Base-by-base conservation (phyloP, 2,888 invertebrate genomes). In the Microctonus hyperodae region DNA sequence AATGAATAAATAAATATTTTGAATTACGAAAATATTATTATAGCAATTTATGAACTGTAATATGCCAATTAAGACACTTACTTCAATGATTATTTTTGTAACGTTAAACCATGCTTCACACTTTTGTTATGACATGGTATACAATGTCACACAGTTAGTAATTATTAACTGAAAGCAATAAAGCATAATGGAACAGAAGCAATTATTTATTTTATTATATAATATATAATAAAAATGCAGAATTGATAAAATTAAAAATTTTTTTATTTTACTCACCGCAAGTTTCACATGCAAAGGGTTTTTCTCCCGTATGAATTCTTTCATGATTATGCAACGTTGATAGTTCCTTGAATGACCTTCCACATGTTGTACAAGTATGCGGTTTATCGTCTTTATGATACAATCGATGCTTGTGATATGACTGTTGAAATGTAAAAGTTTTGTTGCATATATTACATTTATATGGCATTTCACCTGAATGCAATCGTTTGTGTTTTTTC, bases 361-460 rank as follows among this genome's bases (percentile, higher is more conserved):
- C 92, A 80, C 95, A 95, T 75, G 90, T 91, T 60, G 81, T 85
- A 77, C 94, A 94, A 1, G 88, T 87, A 69, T 87, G 87, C 0
- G 94, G 94, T 78, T 94, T 94, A 75, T 94, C 94, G 76, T 93
- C 92, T 69, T 92, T 93, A 80, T 95, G 95, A 80, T 95, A 95
- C 60, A 94, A 86, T 79, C 94, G 88, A 84, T 95, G 95, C 80
- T 95, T 95, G 82, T 94, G 94, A 83, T 93, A 94, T 0, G 94
- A 94, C 78, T 95, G 95, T 85, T 95, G 95, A 85, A 95, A 95
- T 59, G 94, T 94, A 83, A 95, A 95, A 11, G 91, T 92, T 82
- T 94, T 93, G 72, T 91, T 91, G 80, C 95, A 95, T 74, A 92
- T 90, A 57, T 88, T 86, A 79, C 95, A 95, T 23, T 90, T 90